Conservation (phyloP, 1,140 invertebrate genomes). For the Aphidius gifuensis region DNA sequence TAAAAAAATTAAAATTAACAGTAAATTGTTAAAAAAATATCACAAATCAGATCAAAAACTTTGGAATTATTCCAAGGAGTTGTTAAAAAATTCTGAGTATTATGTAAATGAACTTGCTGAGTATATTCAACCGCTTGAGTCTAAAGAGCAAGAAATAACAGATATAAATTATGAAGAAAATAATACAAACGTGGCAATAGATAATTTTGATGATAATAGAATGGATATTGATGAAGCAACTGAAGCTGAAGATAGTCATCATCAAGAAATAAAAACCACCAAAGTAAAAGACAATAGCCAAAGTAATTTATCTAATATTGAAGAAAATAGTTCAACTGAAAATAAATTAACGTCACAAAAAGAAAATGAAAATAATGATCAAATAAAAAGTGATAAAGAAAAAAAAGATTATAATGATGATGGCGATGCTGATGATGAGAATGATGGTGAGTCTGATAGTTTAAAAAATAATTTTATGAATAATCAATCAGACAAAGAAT, state of each 20-base stretch:
- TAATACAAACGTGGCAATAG: too few species aligned
- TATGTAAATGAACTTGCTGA: conserved; percentile 8
- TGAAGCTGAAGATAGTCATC: neutral
- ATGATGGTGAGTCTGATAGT: neutral
- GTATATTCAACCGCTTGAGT: conserved; percentile 1
- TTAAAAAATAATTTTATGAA: neutral
- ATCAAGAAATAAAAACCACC: neutral
- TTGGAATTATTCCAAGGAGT: neutral
- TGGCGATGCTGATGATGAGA: neutral
- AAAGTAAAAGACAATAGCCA: too few species aligned
- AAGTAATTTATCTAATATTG: too few species aligned
- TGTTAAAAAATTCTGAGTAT: neutral
- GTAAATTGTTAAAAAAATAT: conserved; percentile 2
- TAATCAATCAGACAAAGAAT: neutral
- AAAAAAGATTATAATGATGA: neutral
- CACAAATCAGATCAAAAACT: neutral
- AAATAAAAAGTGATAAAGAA: neutral
- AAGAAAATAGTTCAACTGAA: too few species aligned
- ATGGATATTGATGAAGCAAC: too few species aligned
- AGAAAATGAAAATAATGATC: neutral
- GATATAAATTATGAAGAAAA: neutral
- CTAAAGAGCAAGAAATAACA: neutral
- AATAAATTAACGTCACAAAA: neutral
- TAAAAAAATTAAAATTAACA: neutral
- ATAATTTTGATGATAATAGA: too few species aligned